A percentile compares a stretch with the other conserved stretches of the same genome.
phyloP scores from a whole-genome alignment of 2,888 invertebrate species.

The Diarsia dahlii region DNA sequence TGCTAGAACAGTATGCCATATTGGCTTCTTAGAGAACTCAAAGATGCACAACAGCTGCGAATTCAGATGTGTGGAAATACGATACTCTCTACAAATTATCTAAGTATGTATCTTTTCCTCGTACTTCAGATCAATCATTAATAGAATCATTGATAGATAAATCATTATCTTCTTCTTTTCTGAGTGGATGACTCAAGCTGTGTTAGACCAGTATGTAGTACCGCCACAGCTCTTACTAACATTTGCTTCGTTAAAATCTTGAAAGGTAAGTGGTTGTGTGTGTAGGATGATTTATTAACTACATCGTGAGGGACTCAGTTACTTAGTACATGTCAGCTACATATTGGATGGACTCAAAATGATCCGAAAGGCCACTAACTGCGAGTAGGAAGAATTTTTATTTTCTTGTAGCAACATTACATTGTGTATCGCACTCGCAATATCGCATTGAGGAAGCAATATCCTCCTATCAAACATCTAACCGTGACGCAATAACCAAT shows the following conservation, averaged over 20 bases:
- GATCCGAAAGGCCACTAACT: background rate
- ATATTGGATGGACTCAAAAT: background rate
- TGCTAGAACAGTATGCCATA: background rate
- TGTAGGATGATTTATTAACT: background rate
- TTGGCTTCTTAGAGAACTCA: slow-evolving; percentile 5
- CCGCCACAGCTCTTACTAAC: background rate
- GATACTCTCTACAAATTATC: slow-evolving; percentile 3
- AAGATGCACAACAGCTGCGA: slow-evolving; percentile 9
- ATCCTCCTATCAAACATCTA: slow-evolving; percentile 35
- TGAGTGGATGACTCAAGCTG: background rate
- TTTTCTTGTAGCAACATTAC: slow-evolving; percentile 2
- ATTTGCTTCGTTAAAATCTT: background rate
- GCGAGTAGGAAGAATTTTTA: background rate
- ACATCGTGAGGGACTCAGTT: background rate
- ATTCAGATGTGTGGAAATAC: slow-evolving; percentile 17
- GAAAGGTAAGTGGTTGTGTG: background rate
- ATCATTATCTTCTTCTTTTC: background rate
- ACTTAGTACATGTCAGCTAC: background rate
- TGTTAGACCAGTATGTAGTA: background rate
- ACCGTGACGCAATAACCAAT: slow-evolving; percentile 43
- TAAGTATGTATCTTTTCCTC: background rate
- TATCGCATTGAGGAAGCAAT: slow-evolving; percentile 40
- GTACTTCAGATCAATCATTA: background rate
- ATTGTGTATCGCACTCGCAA: slow-evolving; percentile 11
- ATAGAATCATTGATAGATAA: too few species aligned